Evolutionary conservation across 1,140 invertebrate species (phyloP), one percentile per base, ranked within the genome.

Genomic region (Phocides pigmalion): DNA sequence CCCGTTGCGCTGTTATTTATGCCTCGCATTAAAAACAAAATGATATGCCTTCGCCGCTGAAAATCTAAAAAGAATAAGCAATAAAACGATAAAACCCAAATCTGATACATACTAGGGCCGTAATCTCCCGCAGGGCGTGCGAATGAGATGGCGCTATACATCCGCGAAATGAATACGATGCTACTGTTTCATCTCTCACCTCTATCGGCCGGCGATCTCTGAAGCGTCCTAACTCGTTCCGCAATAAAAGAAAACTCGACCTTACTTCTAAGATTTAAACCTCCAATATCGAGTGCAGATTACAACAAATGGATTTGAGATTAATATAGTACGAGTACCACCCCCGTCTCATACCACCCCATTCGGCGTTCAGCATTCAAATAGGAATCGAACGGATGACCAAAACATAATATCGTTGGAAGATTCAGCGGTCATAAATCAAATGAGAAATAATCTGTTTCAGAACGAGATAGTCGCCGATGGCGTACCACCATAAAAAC

Each of bases 31-130:
- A 91, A 91, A 91, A 91, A 89, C 82, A 83, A 87, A 91, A 91
- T 91, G 85, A 89, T 91, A 89, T 89, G 87, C 87, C 82, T 86
- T 80, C 84, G 81, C 86, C 76, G 81, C 85, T 91, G 88, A 91
- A 90, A 91, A 91, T 91, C 88, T 91, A 91, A 91, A 91, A 91
- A 91, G 88, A 91, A 91, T 91, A 91, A 89, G 88, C 88, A 89
- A 89, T 91, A 91, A 91, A 91, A 91, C 87, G 87, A 89, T 91
- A 89, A 89, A 91, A 89, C 85, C 87, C 87, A 89, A 91, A 91
- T 91, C 89, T 91, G 89, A 91, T 91, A 90, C 88, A 89, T 89
- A 84, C 89, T 89, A 88, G 83, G 83, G 83, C 75, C 84, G 72
- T 81, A 82, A 83, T 81, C 77, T 82, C 86, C 84, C 84, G 83